These are phyloP conservation scores for Cerastis rubricosa DNA, from an alignment of 2,888 invertebrate species.

Conservation along the genomic window DNA sequence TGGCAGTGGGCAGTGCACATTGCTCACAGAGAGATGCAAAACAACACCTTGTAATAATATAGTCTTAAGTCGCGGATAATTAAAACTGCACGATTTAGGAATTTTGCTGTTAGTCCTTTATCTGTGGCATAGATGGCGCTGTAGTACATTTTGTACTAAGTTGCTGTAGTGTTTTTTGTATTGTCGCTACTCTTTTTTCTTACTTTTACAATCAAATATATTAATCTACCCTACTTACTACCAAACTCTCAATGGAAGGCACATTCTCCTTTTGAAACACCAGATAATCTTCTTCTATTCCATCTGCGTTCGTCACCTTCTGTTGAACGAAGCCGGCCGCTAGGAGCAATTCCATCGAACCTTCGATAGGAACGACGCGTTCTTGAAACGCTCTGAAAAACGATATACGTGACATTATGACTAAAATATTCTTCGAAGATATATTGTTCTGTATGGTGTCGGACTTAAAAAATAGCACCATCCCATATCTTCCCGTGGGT, in stretches of 20 bases:
- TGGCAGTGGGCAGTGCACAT: too few species aligned
- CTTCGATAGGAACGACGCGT: slow-evolving; percentile 95
- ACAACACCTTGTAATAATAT: too few species aligned
- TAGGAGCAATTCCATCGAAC: slow-evolving; percentile 94
- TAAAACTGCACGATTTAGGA: too few species aligned
- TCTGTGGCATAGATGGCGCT: background rate
- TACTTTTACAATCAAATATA: background rate
- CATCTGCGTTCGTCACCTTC: slow-evolving; percentile 89
- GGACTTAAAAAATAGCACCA: too few species aligned
- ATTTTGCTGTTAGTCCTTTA: too few species aligned
- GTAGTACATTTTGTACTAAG: background rate
- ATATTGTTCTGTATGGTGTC: too few species aligned
- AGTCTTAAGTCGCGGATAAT: too few species aligned
- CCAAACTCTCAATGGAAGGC: slow-evolving; percentile 89
- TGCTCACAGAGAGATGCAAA: too few species aligned
- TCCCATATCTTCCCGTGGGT: too few species aligned
- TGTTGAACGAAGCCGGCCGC: slow-evolving; percentile 95
- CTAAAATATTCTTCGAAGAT: background rate
- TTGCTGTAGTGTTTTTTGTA: background rate
- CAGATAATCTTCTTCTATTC: slow-evolving; percentile 91
- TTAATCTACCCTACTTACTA: slow-evolving; percentile 69
- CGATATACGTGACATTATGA: background rate
- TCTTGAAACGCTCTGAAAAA: slow-evolving; percentile 92
- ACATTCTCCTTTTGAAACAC: slow-evolving; percentile 92
- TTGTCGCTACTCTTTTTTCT: background rate